phyloP scores from a whole-genome alignment of 2,888 invertebrate genomes.

The Augochlorella aurata region DNA sequence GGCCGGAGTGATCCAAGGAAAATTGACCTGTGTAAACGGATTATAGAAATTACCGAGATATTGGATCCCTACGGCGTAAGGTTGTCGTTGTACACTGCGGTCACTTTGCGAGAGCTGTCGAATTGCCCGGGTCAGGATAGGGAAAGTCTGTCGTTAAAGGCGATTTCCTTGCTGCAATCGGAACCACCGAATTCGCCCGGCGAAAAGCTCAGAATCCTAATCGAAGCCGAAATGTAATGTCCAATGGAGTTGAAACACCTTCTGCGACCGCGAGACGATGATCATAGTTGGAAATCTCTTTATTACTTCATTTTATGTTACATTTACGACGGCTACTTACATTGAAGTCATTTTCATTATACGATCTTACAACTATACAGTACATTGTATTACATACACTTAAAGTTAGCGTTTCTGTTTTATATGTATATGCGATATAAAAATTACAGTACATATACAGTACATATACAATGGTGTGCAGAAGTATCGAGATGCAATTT shows the following conservation, averaged over 20 bases:
- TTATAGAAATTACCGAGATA: constrained; percentile 85
- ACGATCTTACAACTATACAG: constrained; percentile 23
- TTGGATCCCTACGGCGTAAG: constrained; percentile 90
- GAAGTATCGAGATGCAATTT: not conserved
- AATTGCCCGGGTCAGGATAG: constrained; percentile 73
- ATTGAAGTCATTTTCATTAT: constrained; percentile 8
- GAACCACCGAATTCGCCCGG: constrained; percentile 80
- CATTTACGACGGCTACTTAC: constrained; percentile 29
- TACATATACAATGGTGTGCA: constrained; percentile 9
- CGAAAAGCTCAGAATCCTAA: constrained; percentile 73
- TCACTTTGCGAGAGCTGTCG: constrained; percentile 88
- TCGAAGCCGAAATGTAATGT: constrained; percentile 53
- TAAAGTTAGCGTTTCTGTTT: not conserved
- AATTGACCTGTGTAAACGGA: constrained; percentile 86
- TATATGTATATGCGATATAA: constrained; percentile 17
- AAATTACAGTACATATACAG: constrained; percentile 21
- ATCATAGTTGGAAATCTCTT: constrained; percentile 8
- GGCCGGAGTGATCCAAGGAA: constrained; percentile 86
- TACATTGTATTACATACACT: constrained; percentile 13
- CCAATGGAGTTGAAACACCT: not conserved
- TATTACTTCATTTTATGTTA: constrained; percentile 41
- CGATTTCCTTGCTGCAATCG: constrained; percentile 74
- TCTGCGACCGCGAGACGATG: not conserved
- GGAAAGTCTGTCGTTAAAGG: constrained; percentile 72
- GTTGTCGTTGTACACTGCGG: constrained; percentile 89